Conservation (phyloP, 2,797 vertebrate genomes). For the Cynopterus sphinx region DNA sequence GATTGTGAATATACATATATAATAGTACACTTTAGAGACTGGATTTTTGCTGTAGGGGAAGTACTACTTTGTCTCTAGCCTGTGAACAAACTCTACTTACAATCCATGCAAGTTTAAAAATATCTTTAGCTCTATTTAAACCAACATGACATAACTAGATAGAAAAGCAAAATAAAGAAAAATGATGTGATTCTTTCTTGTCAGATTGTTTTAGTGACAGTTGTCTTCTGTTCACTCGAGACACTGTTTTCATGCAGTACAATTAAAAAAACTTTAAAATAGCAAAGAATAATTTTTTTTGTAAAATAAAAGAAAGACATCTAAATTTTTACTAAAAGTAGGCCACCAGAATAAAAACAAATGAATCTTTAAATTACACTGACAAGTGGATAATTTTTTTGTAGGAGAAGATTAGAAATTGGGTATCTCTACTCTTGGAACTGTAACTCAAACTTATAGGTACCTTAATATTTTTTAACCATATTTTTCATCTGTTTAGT, state of each 20-base stretch:
- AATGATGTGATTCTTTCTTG: background rate
- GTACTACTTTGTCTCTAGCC: background rate
- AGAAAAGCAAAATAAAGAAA: conserved; percentile 13
- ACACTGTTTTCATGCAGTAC: background rate
- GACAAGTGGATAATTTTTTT: background rate
- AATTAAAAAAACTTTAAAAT: background rate
- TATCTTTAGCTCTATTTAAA: background rate
- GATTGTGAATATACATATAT: background rate
- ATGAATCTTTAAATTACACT: conserved; percentile 15
- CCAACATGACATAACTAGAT: background rate
- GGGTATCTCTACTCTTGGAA: background rate
- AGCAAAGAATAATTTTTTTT: background rate
- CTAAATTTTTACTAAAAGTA: background rate
- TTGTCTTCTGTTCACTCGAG: background rate
- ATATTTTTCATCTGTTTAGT: conserved; percentile 7
- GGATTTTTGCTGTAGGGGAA: background rate
- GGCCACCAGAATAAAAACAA: background rate
- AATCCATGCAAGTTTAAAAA: background rate
- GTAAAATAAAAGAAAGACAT: background rate
- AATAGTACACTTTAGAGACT: background rate
- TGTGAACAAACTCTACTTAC: background rate
- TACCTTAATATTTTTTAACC: background rate
- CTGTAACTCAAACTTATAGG: background rate
- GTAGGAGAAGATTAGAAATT: background rate
- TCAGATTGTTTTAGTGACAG: background rate